Percentiles rank a stretch among this genome's conserved stretches.
Evolutionary conservation across 2,888 invertebrate species (phyloP).

Genomic region (Pilophorus perplexus): DNA sequence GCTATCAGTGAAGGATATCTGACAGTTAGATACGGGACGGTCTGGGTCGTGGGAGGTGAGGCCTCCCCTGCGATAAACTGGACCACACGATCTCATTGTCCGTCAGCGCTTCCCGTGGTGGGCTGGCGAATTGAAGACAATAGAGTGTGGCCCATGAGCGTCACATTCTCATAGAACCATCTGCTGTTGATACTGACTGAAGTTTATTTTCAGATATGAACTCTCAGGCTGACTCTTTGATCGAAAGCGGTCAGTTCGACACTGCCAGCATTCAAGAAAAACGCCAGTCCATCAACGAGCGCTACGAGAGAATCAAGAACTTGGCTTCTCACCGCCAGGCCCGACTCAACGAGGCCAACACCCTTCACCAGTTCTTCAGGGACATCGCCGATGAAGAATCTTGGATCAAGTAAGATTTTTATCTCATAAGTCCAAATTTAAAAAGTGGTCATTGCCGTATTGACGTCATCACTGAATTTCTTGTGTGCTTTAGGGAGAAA

Average conservation of each 20-base stretch:
- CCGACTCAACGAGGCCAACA: slow-evolving; percentile 91
- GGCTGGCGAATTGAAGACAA: too few relatives aligned
- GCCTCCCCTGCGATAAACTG: too few relatives aligned
- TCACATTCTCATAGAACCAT: too few relatives aligned
- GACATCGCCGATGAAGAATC: slow-evolving; percentile 99
- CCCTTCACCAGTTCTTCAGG: slow-evolving; percentile 97
- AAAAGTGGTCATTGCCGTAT: too few relatives aligned
- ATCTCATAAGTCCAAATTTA: background rate
- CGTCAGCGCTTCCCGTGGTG: too few relatives aligned
- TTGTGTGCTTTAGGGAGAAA: slow-evolving; percentile 72
- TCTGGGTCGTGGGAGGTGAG: too few relatives aligned
- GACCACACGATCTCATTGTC: too few relatives aligned
- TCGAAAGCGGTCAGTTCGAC: slow-evolving; percentile 96
- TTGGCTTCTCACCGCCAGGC: slow-evolving; percentile 89
- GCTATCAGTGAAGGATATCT: too few relatives aligned
- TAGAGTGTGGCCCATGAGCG: too few relatives aligned
- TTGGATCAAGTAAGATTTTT: slow-evolving; percentile 81
- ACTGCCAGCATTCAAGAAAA: slow-evolving; percentile 93
- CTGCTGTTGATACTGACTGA: too few relatives aligned
- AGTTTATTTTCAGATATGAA: slow-evolving; percentile 71
- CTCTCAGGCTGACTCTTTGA: slow-evolving; percentile 90
- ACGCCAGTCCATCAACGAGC: slow-evolving; percentile 91
- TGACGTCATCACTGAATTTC: too few relatives aligned
- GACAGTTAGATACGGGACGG: too few relatives aligned
- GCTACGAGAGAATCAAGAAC: slow-evolving; percentile 90